Evolutionary conservation across 2,797 vertebrate species (phyloP).

Genomic region (Manis crassicaudata): DNA sequence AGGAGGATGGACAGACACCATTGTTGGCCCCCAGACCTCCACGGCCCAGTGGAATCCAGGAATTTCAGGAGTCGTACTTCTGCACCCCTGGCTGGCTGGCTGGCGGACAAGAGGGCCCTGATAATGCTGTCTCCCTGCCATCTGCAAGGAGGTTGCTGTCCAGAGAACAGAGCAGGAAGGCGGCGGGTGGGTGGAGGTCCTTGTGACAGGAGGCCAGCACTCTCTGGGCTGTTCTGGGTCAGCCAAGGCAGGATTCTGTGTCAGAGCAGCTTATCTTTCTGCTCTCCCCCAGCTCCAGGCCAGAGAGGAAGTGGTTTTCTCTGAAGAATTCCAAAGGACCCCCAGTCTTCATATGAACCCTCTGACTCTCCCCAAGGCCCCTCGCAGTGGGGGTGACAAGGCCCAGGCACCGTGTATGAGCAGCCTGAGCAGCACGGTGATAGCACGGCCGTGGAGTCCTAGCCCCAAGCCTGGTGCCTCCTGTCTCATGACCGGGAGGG

Average conservation of each 20-base stretch:
- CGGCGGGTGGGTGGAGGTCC: neutral
- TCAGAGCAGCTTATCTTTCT: neutral
- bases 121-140: fast-evolving
- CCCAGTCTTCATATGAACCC: neutral
- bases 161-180: neutral
- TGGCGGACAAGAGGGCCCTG: neutral
- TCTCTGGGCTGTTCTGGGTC: neutral
- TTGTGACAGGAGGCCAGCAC: neutral
- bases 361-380: neutral
- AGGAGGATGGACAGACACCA: neutral
- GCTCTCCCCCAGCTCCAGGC: neutral
- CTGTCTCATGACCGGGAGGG: neutral
- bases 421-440: neutral
- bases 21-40: neutral
- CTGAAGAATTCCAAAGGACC: neutral
- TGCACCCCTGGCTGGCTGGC: neutral
- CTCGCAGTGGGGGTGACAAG: neutral
- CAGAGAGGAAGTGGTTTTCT: neutral
- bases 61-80: neutral
- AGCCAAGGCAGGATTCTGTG: neutral
- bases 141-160: neutral
- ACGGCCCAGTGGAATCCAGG: neutral
- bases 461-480: neutral
- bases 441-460: neutral
- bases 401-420: neutral